Evolutionary conservation across 2,113 vertebrate species (phyloP).

Genomic region (Prietella phreatophila): DNA sequence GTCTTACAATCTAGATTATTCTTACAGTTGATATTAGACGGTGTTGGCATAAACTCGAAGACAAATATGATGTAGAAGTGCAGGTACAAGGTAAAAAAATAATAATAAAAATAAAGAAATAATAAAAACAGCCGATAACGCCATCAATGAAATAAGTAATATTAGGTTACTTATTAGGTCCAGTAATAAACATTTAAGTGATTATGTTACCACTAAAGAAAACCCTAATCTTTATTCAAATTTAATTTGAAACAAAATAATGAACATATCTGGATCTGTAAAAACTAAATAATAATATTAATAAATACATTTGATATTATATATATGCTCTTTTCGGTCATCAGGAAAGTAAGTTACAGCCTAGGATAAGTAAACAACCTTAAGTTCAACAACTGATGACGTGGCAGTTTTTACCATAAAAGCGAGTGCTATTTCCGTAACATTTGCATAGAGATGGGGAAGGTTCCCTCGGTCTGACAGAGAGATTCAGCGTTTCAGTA

Average conservation of each 20-base stretch:
- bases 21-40: background rate
- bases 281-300: too few relatives aligned
- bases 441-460: slow-evolving; percentile 13
- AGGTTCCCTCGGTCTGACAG: background rate
- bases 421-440: background rate
- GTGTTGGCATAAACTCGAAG: background rate
- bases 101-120: background rate
- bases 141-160: background rate
- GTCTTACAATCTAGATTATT: background rate
- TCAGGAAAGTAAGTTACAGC: background rate
- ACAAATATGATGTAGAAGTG: background rate
- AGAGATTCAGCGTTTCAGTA: background rate
- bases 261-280: too few relatives aligned
- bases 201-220: too few relatives aligned
- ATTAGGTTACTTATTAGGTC: too few relatives aligned
- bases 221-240: too few relatives aligned
- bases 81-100: background rate
- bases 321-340: background rate
- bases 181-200: too few relatives aligned
- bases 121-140: background rate
- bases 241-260: too few relatives aligned
- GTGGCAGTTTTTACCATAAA: background rate
- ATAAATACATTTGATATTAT: too few relatives aligned
- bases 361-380: background rate
- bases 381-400: background rate